These are phyloP conservation scores for Platerodrilus igneus DNA, from an alignment of 2,888 invertebrate genomes.

Conservation along the genomic window DNA sequence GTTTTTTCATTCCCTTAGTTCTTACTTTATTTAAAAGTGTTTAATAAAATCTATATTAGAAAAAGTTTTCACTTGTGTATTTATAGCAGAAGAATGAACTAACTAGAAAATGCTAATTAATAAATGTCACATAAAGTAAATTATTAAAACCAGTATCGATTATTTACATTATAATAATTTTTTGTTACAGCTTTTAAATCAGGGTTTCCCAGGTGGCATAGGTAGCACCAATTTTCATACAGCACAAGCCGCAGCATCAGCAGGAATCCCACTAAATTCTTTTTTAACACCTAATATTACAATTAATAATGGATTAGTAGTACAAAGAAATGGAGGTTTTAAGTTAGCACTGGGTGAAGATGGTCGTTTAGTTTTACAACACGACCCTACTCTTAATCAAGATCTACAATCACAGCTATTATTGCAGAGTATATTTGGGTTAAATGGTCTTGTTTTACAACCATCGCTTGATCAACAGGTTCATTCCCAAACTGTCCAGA, in stretches of 20 bases:
- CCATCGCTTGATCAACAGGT: constrained; percentile 47
- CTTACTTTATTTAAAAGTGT: no score
- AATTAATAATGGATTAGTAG: constrained; percentile 45
- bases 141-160: no score
- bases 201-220: constrained; percentile 45
- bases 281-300: constrained; percentile 41
- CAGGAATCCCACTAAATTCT: constrained; percentile 20
- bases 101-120: no score
- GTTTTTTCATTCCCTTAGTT: no score
- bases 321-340: constrained; percentile 59
- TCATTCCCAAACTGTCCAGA: constrained; percentile 46
- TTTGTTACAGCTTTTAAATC: constrained; percentile 41
- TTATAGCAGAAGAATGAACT: no score
- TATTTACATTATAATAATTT: no score
- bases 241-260: constrained; percentile 17
- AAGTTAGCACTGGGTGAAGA: constrained; percentile 65
- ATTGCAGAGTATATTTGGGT: constrained; percentile 45
- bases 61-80: no score
- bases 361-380: constrained; percentile 61
- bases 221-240: constrained; percentile 28
- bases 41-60: no score
- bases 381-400: constrained; percentile 57
- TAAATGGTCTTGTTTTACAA: constrained; percentile 45
- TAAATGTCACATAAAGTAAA: no score
- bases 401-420: constrained; percentile 49